phyloP scores from a whole-genome alignment of 2,888 invertebrate species.

The Pasiphila rectangulata region DNA sequence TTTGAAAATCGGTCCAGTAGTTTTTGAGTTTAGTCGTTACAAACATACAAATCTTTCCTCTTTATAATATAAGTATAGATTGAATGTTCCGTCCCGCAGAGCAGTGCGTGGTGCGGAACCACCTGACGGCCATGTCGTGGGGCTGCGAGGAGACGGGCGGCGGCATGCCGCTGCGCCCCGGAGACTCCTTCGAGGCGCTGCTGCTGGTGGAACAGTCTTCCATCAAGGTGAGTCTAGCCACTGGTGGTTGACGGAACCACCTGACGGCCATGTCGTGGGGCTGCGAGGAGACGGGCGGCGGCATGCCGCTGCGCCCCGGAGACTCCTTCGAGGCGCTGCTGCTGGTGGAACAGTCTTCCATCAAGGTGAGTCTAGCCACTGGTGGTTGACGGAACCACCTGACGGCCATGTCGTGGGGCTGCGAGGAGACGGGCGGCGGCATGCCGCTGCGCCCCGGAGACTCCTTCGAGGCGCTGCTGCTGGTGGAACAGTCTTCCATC shows the following conservation, averaged over 20 bases:
- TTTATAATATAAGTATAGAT: too few relatives aligned
- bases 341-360: too few relatives aligned
- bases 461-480: conserved; percentile 85
- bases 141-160: conserved; percentile 72
- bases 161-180: conserved; percentile 83
- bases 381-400: conserved; percentile 76
- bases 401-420: conserved; percentile 70
- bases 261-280: conserved; percentile 73
- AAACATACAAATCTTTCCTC: too few relatives aligned
- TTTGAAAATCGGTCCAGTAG: too few relatives aligned
- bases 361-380: too few relatives aligned
- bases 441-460: conserved; percentile 84
- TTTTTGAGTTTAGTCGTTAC: too few relatives aligned
- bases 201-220: conserved; percentile 77
- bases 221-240: too few relatives aligned
- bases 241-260: too few relatives aligned
- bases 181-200: conserved; percentile 86
- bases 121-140: conserved; percentile 70
- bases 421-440: conserved; percentile 70
- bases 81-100: too few relatives aligned
- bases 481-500: too few relatives aligned
- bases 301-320: conserved; percentile 83
- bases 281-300: conserved; percentile 68
- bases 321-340: conserved; percentile 87
- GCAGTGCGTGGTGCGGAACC: conserved; percentile 76